Evolutionary conservation across 2,888 invertebrate species (phyloP).

Genomic region (Pseudococcus jackbeardsleyi): DNA sequence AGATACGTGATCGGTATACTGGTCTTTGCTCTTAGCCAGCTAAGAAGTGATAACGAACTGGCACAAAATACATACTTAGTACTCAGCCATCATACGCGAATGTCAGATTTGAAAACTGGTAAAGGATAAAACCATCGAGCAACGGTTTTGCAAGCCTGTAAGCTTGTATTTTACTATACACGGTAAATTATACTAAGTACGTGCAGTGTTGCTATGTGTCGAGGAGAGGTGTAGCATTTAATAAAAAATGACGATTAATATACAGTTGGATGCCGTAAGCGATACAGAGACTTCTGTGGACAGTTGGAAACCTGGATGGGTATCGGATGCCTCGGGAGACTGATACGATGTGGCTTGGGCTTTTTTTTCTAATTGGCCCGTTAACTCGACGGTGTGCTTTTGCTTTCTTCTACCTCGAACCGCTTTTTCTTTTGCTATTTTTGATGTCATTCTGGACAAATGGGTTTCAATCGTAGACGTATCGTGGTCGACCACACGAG

Average conservation of each 20-base stretch:
- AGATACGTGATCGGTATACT: conserved; percentile 1
- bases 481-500: too few relatives aligned
- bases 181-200: not conserved
- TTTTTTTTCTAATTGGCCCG: not conserved
- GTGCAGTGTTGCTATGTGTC: not conserved
- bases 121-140: not conserved
- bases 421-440: conserved; percentile 1
- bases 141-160: not conserved
- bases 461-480: not conserved
- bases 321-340: not conserved
- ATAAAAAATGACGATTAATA: not conserved
- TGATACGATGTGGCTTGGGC: not conserved
- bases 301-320: not conserved
- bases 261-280: not conserved
- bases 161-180: not conserved
- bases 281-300: not conserved
- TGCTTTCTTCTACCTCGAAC: not conserved
- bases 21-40: not conserved
- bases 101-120: not conserved
- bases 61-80: not conserved
- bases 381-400: not conserved
- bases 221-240: not conserved
- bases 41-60: not conserved
- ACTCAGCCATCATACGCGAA: not conserved
- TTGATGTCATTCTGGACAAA: not conserved